phyloP scores from a whole-genome alignment of 2,888 invertebrate genomes.

The Steromphala cineraria region DNA sequence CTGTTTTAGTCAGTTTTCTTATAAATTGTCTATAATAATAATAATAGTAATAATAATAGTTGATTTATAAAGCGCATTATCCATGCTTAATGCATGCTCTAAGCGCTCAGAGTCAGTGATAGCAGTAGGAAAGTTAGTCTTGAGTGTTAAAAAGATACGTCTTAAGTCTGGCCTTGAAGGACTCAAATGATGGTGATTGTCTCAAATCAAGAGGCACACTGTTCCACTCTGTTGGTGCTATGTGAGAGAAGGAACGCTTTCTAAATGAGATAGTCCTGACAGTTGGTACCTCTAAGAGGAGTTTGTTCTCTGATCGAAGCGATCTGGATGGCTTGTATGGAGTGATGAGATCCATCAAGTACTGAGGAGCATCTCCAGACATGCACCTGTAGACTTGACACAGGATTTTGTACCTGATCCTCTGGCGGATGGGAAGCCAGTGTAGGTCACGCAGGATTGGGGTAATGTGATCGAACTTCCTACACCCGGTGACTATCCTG shows the following conservation, averaged over 20 bases:
- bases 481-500: neutral
- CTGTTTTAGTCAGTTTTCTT: too few species aligned
- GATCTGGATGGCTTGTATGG: neutral
- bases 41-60: too few species aligned
- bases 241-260: neutral
- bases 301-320: neutral
- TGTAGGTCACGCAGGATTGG: neutral
- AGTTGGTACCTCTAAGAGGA: neutral
- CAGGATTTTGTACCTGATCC: neutral
- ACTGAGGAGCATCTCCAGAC: neutral
- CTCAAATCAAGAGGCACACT: neutral
- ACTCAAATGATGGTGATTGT: neutral
- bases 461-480: neutral
- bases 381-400: neutral
- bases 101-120: too few species aligned
- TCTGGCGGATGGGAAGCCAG: neutral
- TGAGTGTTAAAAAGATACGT: too few species aligned
- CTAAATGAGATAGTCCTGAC: neutral
- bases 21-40: too few species aligned
- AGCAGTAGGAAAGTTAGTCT: too few species aligned
- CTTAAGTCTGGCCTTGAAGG: too few species aligned
- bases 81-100: too few species aligned
- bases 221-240: neutral
- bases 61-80: too few species aligned
- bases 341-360: neutral